phyloP scores from a whole-genome alignment of 2,888 invertebrate species.

The Cheilosia vulpina region DNA sequence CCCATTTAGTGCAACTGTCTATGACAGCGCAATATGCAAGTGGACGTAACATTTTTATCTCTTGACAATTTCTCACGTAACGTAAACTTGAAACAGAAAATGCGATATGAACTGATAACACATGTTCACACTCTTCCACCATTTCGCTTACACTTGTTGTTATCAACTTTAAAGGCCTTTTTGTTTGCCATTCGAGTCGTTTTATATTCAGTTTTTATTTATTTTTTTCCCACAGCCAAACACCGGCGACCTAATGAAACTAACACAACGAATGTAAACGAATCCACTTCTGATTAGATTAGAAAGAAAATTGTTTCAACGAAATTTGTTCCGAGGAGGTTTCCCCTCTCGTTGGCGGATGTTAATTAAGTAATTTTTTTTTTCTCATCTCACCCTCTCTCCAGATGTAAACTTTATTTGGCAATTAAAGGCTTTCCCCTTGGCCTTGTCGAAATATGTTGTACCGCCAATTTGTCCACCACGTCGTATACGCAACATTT shows the following conservation, averaged over 20 bases:
- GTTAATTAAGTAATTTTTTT: constrained; percentile 32
- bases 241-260: constrained; percentile 33
- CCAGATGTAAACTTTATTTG: constrained; percentile 25
- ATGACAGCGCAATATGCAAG: not conserved
- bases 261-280: constrained; percentile 16
- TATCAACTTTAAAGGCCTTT: constrained; percentile 44
- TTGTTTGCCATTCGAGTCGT: constrained; percentile 32
- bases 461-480: constrained; percentile 17
- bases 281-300: constrained; percentile 39
- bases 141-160: constrained; percentile 36
- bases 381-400: not conserved
- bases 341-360: constrained; percentile 23
- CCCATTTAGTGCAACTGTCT: no score
- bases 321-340: not conserved
- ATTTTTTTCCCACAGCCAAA: not conserved
- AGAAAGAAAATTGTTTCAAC: constrained; percentile 3
- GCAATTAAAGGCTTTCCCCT: constrained; percentile 17
- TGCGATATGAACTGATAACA: constrained; percentile 26
- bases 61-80: not conserved
- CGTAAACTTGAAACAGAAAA: constrained; percentile 23
- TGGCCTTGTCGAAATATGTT: not conserved
- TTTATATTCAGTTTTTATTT: not conserved
- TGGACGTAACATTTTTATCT: constrained; percentile 11
- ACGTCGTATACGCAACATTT: constrained; percentile 50
- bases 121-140: not conserved